Evolutionary conservation across 2,797 vertebrate genomes (phyloP).

Genomic region (Smutsia gigantea): DNA sequence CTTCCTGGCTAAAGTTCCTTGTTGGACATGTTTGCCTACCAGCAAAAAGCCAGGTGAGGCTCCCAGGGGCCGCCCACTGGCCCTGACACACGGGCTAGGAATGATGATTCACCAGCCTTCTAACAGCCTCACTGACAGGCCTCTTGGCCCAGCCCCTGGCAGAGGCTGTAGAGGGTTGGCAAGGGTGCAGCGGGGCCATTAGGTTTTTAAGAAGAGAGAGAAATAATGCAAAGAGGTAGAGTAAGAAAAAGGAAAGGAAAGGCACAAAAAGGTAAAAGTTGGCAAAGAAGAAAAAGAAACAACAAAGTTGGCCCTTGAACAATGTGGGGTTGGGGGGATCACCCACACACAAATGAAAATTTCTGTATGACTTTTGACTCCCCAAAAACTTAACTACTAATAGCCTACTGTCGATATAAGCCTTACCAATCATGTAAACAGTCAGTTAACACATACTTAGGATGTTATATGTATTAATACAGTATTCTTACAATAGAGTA

Average conservation of each 20-base stretch:
- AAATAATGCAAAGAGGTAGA: background rate
- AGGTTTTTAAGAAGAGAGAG: background rate
- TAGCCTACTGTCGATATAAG: too few species aligned
- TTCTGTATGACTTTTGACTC: too few species aligned
- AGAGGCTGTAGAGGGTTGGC: constrained; percentile 7
- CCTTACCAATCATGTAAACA: too few species aligned
- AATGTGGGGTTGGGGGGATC: too few species aligned
- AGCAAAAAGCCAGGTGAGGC: constrained; percentile 67
- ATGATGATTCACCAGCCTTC: constrained; percentile 60
- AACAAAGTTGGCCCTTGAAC: too few species aligned
- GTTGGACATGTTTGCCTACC: constrained; percentile 64
- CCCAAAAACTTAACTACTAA: too few species aligned
- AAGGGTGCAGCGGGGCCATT: background rate
- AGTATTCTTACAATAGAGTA: too few species aligned
- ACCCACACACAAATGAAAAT: too few species aligned
- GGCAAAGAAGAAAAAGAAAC: background rate
- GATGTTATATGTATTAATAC: too few species aligned
- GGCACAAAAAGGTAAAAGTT: background rate
- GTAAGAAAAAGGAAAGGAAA: background rate
- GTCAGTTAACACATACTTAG: too few species aligned
- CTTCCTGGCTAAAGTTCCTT: constrained; percentile 63
- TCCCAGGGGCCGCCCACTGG: constrained; percentile 80
- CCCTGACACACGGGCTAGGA: constrained; percentile 63
- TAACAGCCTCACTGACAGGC: constrained; percentile 69
- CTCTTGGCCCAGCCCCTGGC: background rate